Evolutionary conservation across 2,888 invertebrate species (phyloP).

Genomic region (Andrena trimmerana): DNA sequence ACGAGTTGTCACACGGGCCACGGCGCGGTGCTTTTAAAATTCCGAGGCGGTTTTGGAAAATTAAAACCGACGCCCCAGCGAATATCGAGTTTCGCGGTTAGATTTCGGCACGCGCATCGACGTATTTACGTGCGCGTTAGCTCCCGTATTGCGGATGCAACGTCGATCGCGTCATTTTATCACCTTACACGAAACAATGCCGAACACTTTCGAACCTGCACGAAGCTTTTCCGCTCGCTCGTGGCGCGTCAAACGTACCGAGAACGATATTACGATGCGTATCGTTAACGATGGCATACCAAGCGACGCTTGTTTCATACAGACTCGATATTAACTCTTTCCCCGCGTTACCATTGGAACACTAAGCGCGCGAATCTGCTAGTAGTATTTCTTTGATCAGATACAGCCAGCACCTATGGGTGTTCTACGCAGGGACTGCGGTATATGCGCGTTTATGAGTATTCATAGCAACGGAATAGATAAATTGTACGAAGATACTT

Average conservation of each 20-base stretch:
- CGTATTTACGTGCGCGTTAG: conserved; percentile 35
- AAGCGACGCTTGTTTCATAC: background rate
- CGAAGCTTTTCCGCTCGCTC: conserved; percentile 37
- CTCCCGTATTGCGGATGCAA: conserved; percentile 27
- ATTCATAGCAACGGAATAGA: background rate
- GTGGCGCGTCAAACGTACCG: conserved; percentile 47
- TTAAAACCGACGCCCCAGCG: conserved; percentile 17
- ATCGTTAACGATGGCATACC: background rate
- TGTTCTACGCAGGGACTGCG: background rate
- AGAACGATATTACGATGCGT: conserved; percentile 16
- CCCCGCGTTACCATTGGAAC: background rate
- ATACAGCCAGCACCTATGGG: background rate
- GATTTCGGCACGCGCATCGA: background rate
- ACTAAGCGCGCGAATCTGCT: background rate
- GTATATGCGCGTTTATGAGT: too few species aligned
- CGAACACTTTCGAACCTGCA: conserved; percentile 45
- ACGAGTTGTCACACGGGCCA: conserved; percentile 35
- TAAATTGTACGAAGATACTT: background rate
- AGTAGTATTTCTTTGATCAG: background rate
- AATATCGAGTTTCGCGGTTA: background rate
- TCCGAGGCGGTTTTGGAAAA: background rate
- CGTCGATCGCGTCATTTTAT: conserved; percentile 53
- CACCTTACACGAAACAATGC: conserved; percentile 54
- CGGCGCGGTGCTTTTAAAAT: conserved; percentile 51
- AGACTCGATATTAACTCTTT: background rate